Percentiles rank a stretch among this genome's conserved stretches.
These are phyloP conservation scores for Elachura formosa DNA, from an alignment of 2,113 vertebrate genomes.

Conservation along the genomic window DNA sequence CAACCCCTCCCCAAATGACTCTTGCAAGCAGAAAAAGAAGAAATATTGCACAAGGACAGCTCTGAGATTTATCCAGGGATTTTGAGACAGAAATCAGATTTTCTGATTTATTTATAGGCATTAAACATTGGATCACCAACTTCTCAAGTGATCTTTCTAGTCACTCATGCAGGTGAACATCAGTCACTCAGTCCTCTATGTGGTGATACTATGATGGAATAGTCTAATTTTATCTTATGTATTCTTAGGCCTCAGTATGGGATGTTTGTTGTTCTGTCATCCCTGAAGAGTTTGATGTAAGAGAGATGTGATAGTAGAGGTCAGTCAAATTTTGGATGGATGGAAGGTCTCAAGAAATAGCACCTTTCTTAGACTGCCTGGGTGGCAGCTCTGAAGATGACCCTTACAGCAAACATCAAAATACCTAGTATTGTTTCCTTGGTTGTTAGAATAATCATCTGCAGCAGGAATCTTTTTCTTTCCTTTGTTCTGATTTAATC, in stretches of 20 bases:
- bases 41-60: not conserved
- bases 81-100: not conserved
- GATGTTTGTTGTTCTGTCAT: not conserved
- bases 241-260: not conserved
- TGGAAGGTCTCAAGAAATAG: not conserved
- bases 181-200: not conserved
- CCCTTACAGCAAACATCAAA: not conserved
- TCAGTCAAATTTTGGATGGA: not conserved
- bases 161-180: not conserved
- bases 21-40: not conserved
- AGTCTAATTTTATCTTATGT: not conserved
- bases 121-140: not conserved
- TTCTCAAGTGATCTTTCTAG: not conserved
- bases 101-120: not conserved
- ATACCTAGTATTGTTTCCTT: not conserved
- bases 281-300: not conserved
- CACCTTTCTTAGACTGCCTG: not conserved
- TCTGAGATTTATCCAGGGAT: not conserved
- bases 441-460: not conserved
- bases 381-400: not conserved
- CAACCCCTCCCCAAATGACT: accelerated
- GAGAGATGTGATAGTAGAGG: not conserved
- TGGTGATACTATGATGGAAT: not conserved
- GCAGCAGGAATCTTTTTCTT: not conserved
- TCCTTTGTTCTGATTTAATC: not conserved